A percentile compares a stretch with the other conserved stretches of the same genome.
These are phyloP conservation scores for Agrochola litura DNA, from an alignment of 2,888 invertebrate genomes.

Conservation along the genomic window DNA sequence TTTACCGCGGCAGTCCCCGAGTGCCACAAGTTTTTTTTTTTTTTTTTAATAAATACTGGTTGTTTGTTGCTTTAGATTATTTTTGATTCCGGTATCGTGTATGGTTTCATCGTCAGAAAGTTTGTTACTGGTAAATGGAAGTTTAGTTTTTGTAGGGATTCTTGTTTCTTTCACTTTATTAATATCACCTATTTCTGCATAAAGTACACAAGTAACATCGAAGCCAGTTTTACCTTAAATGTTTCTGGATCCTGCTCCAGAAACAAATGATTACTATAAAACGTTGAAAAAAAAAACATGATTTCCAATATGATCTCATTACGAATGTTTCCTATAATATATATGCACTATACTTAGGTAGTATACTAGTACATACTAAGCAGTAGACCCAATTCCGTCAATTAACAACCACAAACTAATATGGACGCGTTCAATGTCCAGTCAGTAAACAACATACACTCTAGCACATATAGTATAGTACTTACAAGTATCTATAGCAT, in stretches of 20 bases:
- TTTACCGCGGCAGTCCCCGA: too few relatives aligned
- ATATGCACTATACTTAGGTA: neutral
- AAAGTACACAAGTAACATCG: neutral
- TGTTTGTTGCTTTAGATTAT: neutral
- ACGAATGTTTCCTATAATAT: neutral
- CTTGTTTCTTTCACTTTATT: neutral
- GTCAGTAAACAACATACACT: too few relatives aligned
- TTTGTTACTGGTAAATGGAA: neutral
- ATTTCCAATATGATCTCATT: neutral
- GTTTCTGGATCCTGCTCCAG: neutral
- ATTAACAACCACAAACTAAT: constrained; percentile 12
- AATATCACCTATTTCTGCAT: neutral
- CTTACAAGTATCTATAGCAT: neutral
- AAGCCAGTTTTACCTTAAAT: neutral
- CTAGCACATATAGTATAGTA: neutral
- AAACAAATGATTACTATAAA: neutral
- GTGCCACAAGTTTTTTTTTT: too few relatives aligned
- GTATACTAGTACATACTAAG: too few relatives aligned
- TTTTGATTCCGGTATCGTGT: neutral
- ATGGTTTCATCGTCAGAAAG: constrained; percentile 7
- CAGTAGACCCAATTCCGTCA: neutral
- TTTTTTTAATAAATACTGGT: too few relatives aligned
- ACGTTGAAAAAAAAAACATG: neutral
- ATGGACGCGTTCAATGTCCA: neutral
- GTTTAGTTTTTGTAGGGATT: constrained; percentile 7